Evolutionary conservation across 2,797 vertebrate genomes (phyloP), one percentile per base, ranked within the genome.

Genomic region (Chloroceryle amazona): DNA sequence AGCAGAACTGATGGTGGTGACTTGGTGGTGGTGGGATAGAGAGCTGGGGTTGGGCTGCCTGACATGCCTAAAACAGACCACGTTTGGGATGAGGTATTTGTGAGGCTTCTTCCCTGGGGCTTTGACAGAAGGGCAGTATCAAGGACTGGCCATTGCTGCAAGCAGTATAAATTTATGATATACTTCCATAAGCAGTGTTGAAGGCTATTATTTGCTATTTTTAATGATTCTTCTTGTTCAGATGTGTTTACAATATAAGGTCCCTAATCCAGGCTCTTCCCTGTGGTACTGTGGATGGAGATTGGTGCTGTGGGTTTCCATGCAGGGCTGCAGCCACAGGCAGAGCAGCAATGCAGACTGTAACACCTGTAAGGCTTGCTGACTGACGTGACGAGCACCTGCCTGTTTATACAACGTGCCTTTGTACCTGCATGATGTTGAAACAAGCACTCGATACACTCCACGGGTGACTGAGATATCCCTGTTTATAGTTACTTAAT

Each of bases 301-400:
- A 57, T 44, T 67, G 68, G 44, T 23, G 41, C 55, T 2, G 3
- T 29, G 42, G 35, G 4, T 35, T 63, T 82, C 39, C 20, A 20
- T 0, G 14, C 9, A 31, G 67, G 37, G 5, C 81, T 73, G 20
- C 0, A 4, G 29, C 60, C 2, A 3, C 60, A 39, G 52, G 42
- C 8, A 2, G 37, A 37, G 55, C 11, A 29, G 20, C 3, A 3
- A 14, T 35, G 16, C 3, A 3, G 54, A 8, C 22, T 13, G 8
- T 18, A 58, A 54, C n/a, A 62, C 23, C 52, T 61, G 10, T 26
- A 41, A 1, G 5, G 2, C 35, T 54, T 35, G 12, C 9, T 1
- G 2, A 31, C 0, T 1, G 2, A 31, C 0, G 0, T 41, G 63
- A 76, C 0, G 0, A 84, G 55, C 1, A 0, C n/a, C 58, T 86